Conservation (phyloP, 1,140 invertebrate species). For the Anastrepha ludens region DNA sequence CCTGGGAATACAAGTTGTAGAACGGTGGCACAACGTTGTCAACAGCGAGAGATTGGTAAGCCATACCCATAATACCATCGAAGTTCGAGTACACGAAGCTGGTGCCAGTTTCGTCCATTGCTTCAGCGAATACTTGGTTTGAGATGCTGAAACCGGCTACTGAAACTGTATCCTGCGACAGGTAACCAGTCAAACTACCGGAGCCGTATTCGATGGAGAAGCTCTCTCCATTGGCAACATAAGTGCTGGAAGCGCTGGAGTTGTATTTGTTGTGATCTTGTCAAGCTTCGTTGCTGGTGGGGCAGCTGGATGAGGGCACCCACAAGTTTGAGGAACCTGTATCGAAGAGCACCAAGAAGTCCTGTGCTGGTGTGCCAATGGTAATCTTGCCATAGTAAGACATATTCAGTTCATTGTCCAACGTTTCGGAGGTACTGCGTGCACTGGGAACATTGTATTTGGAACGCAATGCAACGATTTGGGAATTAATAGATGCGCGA, state of each 20-base stretch:
- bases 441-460: conserved; percentile 34
- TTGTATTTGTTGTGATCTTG: conserved; percentile 92
- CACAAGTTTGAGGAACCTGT: conserved; percentile 99
- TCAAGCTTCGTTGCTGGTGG: conserved; percentile 92
- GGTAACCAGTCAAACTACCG: conserved; percentile 94
- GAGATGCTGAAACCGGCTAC: conserved; percentile 81
- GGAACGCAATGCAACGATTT: conserved; percentile 14
- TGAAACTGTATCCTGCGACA: conserved; percentile 90
- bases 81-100: conserved; percentile 95
- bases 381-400: conserved; percentile 96
- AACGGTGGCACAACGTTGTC: conserved; percentile 94
- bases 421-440: conserved; percentile 78
- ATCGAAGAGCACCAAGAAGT: conserved; percentile 97
- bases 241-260: conserved; percentile 86
- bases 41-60: conserved; percentile 89
- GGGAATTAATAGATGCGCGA: neutral
- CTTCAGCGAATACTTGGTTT: conserved; percentile 97
- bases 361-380: conserved; percentile 94
- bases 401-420: conserved; percentile 94
- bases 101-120: conserved; percentile 91
- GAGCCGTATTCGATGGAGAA: conserved; percentile 97
- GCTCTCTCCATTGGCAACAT: conserved; percentile 89
- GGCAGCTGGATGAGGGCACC: conserved; percentile 95
- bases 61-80: conserved; percentile 97
- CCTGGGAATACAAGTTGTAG: conserved; percentile 93